Base-by-base conservation (phyloP, 2,113 vertebrate species). In the Natator depressus region DNA sequence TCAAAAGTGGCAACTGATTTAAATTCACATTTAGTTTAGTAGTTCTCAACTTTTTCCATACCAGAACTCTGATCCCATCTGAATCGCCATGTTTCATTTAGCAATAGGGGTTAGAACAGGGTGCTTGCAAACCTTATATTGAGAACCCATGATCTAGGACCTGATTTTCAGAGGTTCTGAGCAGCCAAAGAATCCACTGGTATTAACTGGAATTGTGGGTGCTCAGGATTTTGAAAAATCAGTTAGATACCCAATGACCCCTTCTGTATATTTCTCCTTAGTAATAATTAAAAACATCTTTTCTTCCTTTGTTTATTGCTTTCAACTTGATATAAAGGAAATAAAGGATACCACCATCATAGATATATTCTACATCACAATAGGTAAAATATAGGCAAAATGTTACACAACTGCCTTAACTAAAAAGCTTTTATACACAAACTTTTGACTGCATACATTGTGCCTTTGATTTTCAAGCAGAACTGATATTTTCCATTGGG, bases 311-410 rank as follows among this genome's bases (percentile, higher is more conserved):
- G 22, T 2, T 6, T 0, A 8, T 46, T 11, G 5, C 53, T 87
- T 59, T 16, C 29, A 46, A 76, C 3, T 2, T 47, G 29, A 46
- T 78, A 78, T 46, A 78, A 47, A 27, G 75, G 42, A 47, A 46
- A 78, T 46, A 27, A 78, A 78, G 54, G 62, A 82, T 4, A 80
- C 0, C 1, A 84, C 5, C 19, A 46, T n/a, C 35, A 42, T 1
- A 7, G 69, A 69, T 24, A 17, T 0, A 83, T 9, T 42, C 69
- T 47, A 29, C 19, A 51, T 20, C 83, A 1, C 0, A 0, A 5
- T 0, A 35, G 29, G 13, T 79, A 85, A 90, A 83, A 72, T 54
- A 46, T 24, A 42, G 50, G 49, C 46, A 69, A 83, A 85, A 38
- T 14, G 55, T 0, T 0, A 55, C 86, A 79, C 49, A 93, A 22